Conservation (phyloP, 2,797 vertebrate genomes). For the Dromococcyx pavoninus region DNA sequence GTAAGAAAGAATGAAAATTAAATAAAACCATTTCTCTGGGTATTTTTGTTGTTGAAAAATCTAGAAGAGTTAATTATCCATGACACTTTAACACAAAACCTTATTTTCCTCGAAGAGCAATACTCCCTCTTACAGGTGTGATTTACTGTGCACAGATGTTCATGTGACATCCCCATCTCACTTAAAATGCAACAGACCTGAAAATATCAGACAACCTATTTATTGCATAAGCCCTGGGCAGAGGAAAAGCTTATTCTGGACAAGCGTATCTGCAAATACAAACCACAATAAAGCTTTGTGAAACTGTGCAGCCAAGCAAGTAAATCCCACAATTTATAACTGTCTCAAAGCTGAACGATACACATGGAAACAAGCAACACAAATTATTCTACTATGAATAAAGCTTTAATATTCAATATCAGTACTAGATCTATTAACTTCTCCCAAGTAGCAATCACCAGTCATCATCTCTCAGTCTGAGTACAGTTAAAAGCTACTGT, state of each 20-base stretch:
- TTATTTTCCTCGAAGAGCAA: not conserved
- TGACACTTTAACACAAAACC: not conserved
- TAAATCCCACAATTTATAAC: not conserved
- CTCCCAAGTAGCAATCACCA: not conserved
- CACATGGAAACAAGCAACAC: not conserved
- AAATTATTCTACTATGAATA: not conserved
- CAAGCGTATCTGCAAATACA: not conserved
- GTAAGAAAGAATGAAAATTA: not conserved
- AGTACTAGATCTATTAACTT: not conserved
- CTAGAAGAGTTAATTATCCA: not conserved
- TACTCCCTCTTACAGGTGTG: not conserved
- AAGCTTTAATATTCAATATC: not conserved
- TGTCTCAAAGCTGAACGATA: not conserved
- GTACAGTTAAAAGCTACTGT: not conserved
- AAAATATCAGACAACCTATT: not conserved
- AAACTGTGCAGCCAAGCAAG: not conserved
- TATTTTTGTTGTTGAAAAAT: not conserved
- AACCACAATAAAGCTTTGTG: not conserved
- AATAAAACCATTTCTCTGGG: not conserved
- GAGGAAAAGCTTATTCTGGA: not conserved
- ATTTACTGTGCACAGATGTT: not conserved
- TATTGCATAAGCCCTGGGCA: not conserved
- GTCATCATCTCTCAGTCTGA: not conserved
- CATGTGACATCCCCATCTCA: not conserved
- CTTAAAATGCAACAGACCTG: not conserved